phyloP scores from a whole-genome alignment of 2,888 invertebrate species.

The Stictocephala bisonia region DNA sequence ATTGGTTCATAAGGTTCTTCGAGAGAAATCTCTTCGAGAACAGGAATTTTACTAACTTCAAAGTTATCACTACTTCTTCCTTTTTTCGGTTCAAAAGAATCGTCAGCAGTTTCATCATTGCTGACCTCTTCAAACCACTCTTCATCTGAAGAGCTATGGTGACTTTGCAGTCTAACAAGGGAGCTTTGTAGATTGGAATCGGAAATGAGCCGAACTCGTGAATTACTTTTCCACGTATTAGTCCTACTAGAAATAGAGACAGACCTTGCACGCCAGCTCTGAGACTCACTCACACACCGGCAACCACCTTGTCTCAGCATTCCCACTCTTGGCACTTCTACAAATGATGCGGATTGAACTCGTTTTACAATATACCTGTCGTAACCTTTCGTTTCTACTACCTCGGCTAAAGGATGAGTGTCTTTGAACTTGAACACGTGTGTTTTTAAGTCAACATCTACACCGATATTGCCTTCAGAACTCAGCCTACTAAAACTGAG shows the following conservation, averaged over 20 bases:
- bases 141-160: conserved; percentile 66
- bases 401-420: not conserved
- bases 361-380: conserved; percentile 56
- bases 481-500: conserved; percentile 38
- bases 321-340: conserved; percentile 55
- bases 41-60: conserved; percentile 17
- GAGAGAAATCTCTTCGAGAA: conserved; percentile 12
- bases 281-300: conserved; percentile 50
- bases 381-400: conserved; percentile 34
- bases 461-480: conserved; percentile 45
- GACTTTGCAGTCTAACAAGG: conserved; percentile 63
- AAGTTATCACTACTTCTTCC: conserved; percentile 4
- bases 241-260: conserved; percentile 53
- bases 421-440: not conserved
- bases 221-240: conserved; percentile 51
- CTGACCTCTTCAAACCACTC: conserved; percentile 66
- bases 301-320: conserved; percentile 52
- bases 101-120: conserved; percentile 46
- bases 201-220: conserved; percentile 61
- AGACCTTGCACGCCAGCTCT: conserved; percentile 55
- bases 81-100: conserved; percentile 9
- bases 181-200: conserved; percentile 61
- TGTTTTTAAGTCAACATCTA: not conserved
- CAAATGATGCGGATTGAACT: conserved; percentile 58
- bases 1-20: conserved; percentile 33